Evolutionary conservation across 2,113 vertebrate genomes (phyloP).

Genomic region (Mirza zaza): DNA sequence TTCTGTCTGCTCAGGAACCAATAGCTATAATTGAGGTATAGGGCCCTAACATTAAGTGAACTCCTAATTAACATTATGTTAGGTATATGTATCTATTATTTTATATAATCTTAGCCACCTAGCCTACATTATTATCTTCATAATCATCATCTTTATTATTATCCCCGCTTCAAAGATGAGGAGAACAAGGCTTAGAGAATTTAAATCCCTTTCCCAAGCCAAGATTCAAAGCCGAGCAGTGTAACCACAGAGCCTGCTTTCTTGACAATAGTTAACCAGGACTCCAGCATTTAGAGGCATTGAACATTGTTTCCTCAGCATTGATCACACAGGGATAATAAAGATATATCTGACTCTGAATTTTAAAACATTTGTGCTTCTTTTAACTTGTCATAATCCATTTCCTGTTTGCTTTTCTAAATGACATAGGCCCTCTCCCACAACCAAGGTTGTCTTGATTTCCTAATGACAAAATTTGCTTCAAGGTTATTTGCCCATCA

Average conservation of each 20-base stretch:
- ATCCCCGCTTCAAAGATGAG: not conserved
- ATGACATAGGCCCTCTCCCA: not conserved
- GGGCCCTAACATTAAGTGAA: not conserved
- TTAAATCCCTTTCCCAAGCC: not conserved
- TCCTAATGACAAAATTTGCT: slow-evolving; percentile 48
- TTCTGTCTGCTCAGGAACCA: not conserved
- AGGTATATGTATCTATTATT: not conserved
- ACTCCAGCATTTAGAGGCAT: not conserved
- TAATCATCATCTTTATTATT: not conserved
- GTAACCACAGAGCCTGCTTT: not conserved
- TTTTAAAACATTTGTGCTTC: slow-evolving; percentile 57
- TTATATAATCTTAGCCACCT: not conserved
- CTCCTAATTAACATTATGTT: not conserved
- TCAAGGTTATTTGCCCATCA: not conserved
- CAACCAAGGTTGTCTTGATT: slow-evolving; percentile 1
- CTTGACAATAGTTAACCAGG: not conserved
- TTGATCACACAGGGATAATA: slow-evolving; percentile 11
- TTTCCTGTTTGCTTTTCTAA: slow-evolving; percentile 61
- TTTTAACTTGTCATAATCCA: slow-evolving; percentile 66
- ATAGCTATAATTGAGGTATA: not conserved
- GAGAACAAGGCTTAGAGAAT: not conserved
- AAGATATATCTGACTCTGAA: slow-evolving; percentile 29
- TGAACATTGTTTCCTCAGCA: not conserved
- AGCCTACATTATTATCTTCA: not conserved
- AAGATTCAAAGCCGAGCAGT: not conserved